These are phyloP conservation scores for Brachionus rotundiformis DNA, from an alignment of 1,140 invertebrate species.

Conservation along the genomic window DNA sequence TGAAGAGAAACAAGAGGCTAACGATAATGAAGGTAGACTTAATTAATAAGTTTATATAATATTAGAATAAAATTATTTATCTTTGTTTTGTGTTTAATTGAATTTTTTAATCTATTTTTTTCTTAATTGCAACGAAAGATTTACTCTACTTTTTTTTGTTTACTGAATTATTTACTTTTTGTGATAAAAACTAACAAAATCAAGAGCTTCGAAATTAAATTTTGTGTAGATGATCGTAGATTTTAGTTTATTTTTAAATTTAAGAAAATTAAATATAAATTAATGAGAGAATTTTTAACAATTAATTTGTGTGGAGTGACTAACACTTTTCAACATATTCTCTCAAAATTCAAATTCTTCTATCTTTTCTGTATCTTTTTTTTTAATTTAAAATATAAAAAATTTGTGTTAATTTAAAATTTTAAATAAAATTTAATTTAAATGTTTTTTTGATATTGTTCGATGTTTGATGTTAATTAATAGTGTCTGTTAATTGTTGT, in stretches of 20 bases:
- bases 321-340: not conserved
- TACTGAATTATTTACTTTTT: not conserved
- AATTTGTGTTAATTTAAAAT: constrained; percentile 17
- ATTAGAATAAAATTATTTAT: constrained; percentile 44
- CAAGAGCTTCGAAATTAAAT: constrained; percentile 29
- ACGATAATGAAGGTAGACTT: constrained; percentile 16
- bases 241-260: not conserved
- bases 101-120: constrained; percentile 29
- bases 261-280: not conserved
- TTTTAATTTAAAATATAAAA: not conserved
- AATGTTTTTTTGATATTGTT: constrained; percentile 6
- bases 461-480: not conserved
- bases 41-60: constrained; percentile 46
- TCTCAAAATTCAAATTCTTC: not conserved
- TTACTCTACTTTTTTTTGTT: constrained; percentile 26
- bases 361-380: constrained; percentile 4
- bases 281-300: not conserved
- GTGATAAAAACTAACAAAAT: constrained; percentile 29
- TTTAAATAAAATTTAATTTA: constrained; percentile 19
- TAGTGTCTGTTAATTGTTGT: not conserved
- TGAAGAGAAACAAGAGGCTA: constrained; percentile 1
- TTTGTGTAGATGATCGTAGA: constrained; percentile 14
- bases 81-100: constrained; percentile 27
- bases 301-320: not conserved
- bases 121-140: constrained; percentile 23